Percentiles rank a stretch among this genome's conserved stretches.
These are phyloP conservation scores for Solenopsis fugax DNA, from an alignment of 1,140 invertebrate species.

Conservation along the genomic window DNA sequence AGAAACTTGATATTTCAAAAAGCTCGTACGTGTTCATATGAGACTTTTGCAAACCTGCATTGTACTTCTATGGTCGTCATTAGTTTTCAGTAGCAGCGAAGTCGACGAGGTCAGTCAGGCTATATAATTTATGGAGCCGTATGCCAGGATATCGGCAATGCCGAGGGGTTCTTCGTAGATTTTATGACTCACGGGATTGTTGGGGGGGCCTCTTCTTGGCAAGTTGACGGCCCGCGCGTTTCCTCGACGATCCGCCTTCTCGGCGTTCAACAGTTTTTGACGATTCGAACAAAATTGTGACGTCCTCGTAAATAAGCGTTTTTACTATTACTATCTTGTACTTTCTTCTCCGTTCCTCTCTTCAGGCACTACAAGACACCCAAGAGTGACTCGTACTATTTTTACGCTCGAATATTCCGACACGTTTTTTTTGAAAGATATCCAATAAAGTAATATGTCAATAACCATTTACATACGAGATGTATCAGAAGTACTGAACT, in stretches of 20 bases:
- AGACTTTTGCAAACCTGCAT: background rate
- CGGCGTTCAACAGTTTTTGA: constrained; percentile 41
- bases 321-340: constrained; percentile 3
- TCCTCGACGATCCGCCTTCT: background rate
- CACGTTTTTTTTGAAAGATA: constrained; percentile 6
- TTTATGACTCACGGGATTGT: constrained; percentile 71
- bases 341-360: constrained; percentile 1
- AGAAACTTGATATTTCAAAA: background rate
- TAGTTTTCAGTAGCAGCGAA: constrained; percentile 72
- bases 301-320: constrained; percentile 56
- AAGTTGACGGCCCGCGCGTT: background rate
- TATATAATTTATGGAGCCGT: constrained; percentile 76
- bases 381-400: background rate
- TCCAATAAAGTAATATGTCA: constrained; percentile 30
- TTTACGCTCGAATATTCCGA: constrained; percentile 10
- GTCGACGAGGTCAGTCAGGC: constrained; percentile 72
- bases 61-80: background rate
- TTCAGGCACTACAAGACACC: background rate
- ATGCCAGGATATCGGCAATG: constrained; percentile 72
- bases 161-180: constrained; percentile 60
- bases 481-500: background rate
- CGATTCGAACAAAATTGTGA: constrained; percentile 17
- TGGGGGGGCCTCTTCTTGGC: background rate
- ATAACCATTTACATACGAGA: constrained; percentile 22
- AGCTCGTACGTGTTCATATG: background rate